Percentiles rank a stretch among this genome's conserved stretches.
Conservation (phyloP, 1,140 invertebrate species). For the Oryzaephilus surinamensis region DNA sequence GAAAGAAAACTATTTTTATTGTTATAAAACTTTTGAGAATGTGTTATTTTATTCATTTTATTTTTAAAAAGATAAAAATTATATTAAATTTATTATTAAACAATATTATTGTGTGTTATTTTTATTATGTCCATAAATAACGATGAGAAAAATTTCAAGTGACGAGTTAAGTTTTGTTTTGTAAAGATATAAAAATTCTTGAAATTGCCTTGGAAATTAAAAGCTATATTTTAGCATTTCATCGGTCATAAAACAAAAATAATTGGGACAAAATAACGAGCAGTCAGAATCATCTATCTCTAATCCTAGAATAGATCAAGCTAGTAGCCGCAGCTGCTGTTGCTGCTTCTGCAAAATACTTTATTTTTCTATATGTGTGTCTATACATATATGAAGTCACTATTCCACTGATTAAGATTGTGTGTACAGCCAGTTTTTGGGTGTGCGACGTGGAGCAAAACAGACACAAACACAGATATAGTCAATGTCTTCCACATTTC, state of each 20-base stretch:
- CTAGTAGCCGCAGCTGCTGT: conserved; percentile 19
- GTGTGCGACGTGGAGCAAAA: conserved; percentile 26
- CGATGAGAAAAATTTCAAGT: too few relatives aligned
- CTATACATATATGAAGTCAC: too few relatives aligned
- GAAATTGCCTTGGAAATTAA: conserved; percentile 12
- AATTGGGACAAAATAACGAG: conserved; percentile 30
- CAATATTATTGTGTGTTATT: not conserved
- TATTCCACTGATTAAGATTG: too few relatives aligned
- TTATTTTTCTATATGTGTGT: conserved; percentile 7
- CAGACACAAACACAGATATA: too few relatives aligned
- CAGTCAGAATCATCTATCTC: conserved; percentile 27
- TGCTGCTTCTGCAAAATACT: conserved; percentile 5
- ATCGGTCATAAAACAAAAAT: conserved; percentile 30
- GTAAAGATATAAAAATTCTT: conserved; percentile 4
- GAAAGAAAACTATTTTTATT: conserved; percentile 9
- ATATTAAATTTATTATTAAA: too few relatives aligned
- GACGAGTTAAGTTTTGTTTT: too few relatives aligned
- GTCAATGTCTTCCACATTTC: conserved; percentile 28
- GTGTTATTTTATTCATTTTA: conserved; percentile 21
- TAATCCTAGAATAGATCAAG: conserved; percentile 28
- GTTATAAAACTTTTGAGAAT: conserved; percentile 10
- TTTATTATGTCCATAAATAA: not conserved
- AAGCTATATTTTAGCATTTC: conserved; percentile 22
- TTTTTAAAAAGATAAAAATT: conserved; percentile 13
- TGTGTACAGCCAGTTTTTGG: too few relatives aligned